These are phyloP conservation scores for Cryptophagus acutangulus DNA, from an alignment of 2,888 invertebrate genomes.

Conservation along the genomic window DNA sequence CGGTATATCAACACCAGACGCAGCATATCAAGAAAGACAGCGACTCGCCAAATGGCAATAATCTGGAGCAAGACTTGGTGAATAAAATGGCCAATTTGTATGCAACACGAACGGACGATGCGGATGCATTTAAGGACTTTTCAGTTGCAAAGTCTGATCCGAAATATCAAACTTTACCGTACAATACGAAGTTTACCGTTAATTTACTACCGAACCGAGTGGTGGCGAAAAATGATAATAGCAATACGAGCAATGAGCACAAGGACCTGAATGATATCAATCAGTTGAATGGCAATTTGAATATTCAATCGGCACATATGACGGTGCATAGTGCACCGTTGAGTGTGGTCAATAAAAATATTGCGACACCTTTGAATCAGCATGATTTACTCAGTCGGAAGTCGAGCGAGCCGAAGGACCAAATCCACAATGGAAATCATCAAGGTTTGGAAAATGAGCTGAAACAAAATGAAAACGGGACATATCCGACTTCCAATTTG, in stretches of 20 bases:
- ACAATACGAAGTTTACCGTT: slow-evolving; percentile 78
- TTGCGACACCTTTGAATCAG: slow-evolving; percentile 61
- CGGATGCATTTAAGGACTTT: slow-evolving; percentile 61
- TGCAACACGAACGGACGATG: slow-evolving; percentile 28
- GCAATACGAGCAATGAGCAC: slow-evolving; percentile 33
- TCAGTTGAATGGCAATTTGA: slow-evolving; percentile 44
- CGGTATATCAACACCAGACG: slow-evolving; percentile 41
- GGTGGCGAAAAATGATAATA: slow-evolving; percentile 29
- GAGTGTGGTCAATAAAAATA: slow-evolving; percentile 59
- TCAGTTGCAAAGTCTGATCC: slow-evolving; percentile 80
- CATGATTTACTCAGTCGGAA: slow-evolving; percentile 43
- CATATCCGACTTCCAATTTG: slow-evolving; percentile 24
- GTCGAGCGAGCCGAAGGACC: slow-evolving; percentile 29
- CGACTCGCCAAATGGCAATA: slow-evolving; percentile 31
- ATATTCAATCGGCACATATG: slow-evolving; percentile 46
- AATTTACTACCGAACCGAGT: slow-evolving; percentile 50
- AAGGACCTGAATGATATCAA: slow-evolving; percentile 32
- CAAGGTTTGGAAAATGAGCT: slow-evolving; percentile 14
- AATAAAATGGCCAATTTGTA: slow-evolving; percentile 36
- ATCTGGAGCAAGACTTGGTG: slow-evolving; percentile 33
- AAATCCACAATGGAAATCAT: slow-evolving; percentile 18
- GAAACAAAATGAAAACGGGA: slow-evolving; percentile 22
- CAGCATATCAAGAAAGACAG: slow-evolving; percentile 42
- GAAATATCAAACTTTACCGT: slow-evolving; percentile 87
- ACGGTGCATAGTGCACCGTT: slow-evolving; percentile 55